These are phyloP conservation scores for Helogale parvula DNA, from an alignment of 2,113 vertebrate genomes.

Conservation along the genomic window DNA sequence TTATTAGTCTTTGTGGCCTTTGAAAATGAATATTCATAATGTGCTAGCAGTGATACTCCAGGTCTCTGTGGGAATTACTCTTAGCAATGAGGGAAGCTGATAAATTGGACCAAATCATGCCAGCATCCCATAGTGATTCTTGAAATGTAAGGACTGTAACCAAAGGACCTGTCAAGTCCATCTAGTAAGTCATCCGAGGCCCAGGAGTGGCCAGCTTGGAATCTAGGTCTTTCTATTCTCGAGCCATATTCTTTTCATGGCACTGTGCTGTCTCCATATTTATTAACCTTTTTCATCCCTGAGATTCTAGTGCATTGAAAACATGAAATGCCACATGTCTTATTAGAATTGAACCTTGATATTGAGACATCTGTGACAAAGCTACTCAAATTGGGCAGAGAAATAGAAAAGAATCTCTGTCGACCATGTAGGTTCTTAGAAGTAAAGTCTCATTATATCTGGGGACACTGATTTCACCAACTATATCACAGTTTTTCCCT, in stretches of 20 bases:
- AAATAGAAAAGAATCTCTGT: neutral
- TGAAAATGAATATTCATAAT: slow-evolving; percentile 45
- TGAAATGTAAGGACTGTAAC: too few species aligned
- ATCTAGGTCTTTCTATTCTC: neutral
- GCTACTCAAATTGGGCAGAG: neutral
- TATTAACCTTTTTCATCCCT: neutral
- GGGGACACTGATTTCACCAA: neutral
- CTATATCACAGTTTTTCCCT: neutral
- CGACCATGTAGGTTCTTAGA: neutral
- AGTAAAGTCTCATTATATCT: neutral
- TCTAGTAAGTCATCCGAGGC: neutral
- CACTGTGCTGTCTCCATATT: neutral
- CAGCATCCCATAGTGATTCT: neutral
- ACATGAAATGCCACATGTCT: neutral
- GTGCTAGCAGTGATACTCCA: neutral
- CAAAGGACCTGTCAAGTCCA: neutral
- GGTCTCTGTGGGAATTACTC: neutral
- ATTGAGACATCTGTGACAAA: neutral
- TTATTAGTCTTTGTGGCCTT: slow-evolving; percentile 57
- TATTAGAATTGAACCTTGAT: neutral
- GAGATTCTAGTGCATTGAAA: neutral
- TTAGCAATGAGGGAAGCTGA: neutral
- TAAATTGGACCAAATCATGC: neutral
- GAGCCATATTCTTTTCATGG: neutral
- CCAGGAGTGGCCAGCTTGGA: too few species aligned